Percentiles rank a stretch among this genome's conserved stretches.
These are phyloP conservation scores for Kryptopterus vitreolus DNA, from an alignment of 2,797 vertebrate species.

Conservation along the genomic window DNA sequence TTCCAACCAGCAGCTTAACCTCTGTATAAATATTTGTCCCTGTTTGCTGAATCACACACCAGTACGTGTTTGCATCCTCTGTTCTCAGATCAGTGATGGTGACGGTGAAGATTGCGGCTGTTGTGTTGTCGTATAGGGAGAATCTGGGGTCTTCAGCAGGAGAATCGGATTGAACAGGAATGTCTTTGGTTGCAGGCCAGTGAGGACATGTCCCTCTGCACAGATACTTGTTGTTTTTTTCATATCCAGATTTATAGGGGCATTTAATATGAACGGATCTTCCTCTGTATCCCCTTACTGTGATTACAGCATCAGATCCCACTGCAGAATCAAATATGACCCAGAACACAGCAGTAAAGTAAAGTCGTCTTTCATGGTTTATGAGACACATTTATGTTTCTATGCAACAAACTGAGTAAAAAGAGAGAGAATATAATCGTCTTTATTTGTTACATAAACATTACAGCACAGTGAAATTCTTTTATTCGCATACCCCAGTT, in stretches of 20 bases:
- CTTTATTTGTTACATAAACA: too few relatives aligned
- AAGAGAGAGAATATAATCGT: too few relatives aligned
- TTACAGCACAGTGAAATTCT: too few relatives aligned
- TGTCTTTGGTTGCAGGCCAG: slow-evolving; percentile 1
- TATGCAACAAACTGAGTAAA: too few relatives aligned
- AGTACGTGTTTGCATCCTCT: slow-evolving; percentile 60
- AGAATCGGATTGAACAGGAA: slow-evolving; percentile 46
- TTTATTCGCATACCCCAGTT: too few relatives aligned
- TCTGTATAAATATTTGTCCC: not conserved
- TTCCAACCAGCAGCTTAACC: not conserved
- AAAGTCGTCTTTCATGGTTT: too few relatives aligned
- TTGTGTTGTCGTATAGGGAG: slow-evolving; percentile 42
- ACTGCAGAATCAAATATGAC: not conserved
- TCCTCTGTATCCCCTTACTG: slow-evolving; percentile 49
- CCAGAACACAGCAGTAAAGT: not conserved
- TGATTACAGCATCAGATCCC: not conserved
- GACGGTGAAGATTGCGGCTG: slow-evolving; percentile 48
- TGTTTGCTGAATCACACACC: slow-evolving; percentile 29
- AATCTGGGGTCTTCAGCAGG: slow-evolving; percentile 33
- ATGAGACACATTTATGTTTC: too few relatives aligned
- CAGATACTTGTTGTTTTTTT: slow-evolving; percentile 60
- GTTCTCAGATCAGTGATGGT: slow-evolving; percentile 42
- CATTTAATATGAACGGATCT: slow-evolving; percentile 39
- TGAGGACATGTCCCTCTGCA: slow-evolving; percentile 53
- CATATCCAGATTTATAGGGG: not conserved